phyloP scores from a whole-genome alignment of 2,797 vertebrate species.

The Stomatorhinus walkeri region DNA sequence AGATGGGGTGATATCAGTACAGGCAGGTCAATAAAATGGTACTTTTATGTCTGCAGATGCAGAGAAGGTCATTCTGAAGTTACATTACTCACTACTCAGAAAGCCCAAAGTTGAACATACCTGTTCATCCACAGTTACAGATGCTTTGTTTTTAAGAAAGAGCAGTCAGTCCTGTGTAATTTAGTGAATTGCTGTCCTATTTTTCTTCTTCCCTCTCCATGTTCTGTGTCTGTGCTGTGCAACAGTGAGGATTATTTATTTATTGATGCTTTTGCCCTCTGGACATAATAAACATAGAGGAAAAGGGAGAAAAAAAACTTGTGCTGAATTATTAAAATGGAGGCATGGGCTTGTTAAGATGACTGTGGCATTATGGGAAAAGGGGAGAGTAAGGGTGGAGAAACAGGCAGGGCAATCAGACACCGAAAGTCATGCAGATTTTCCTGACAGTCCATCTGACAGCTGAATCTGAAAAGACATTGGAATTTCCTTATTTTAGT shows the following conservation, averaged over 20 bases:
- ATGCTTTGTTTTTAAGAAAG: not conserved
- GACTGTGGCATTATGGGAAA: constrained; percentile 30
- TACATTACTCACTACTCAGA: not conserved
- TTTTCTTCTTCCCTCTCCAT: constrained; percentile 27
- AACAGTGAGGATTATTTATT: constrained; percentile 56
- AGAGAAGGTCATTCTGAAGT: not conserved
- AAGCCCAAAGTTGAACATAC: constrained; percentile 49
- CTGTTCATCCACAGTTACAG: not conserved
- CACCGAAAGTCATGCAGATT: not conserved
- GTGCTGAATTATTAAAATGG: constrained; percentile 62
- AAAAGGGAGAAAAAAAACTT: constrained; percentile 43
- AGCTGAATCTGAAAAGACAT: not conserved
- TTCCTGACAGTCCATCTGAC: not conserved
- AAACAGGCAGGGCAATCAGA: not conserved
- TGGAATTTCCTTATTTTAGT: not conserved
- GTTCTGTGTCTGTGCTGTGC: constrained; percentile 38
- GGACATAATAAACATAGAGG: constrained; percentile 54
- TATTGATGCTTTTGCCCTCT: constrained; percentile 60
- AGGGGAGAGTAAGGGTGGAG: not conserved
- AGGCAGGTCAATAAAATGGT: not conserved
- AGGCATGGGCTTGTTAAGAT: constrained; percentile 58
- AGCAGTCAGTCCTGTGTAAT: not conserved
- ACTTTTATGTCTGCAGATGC: not conserved
- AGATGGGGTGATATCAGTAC: not conserved
- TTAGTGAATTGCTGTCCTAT: constrained; percentile 15